Evolutionary conservation across 1,140 invertebrate genomes (phyloP).

Genomic region (Spodoptera frugiperda): DNA sequence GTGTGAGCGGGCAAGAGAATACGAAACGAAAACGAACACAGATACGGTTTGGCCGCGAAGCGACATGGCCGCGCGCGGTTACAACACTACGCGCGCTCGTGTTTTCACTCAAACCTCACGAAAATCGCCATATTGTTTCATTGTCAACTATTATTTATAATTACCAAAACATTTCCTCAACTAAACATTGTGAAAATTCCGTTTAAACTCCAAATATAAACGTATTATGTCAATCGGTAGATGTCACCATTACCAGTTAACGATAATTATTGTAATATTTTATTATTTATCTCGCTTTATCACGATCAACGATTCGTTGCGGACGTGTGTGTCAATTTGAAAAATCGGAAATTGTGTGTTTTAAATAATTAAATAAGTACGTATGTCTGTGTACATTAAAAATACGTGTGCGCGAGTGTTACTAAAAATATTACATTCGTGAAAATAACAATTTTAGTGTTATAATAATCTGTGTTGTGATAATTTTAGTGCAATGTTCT

Average conservation of each 20-base stretch:
- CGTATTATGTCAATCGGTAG: not conserved
- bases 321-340: slow-evolving; percentile 45
- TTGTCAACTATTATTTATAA: slow-evolving; percentile 67
- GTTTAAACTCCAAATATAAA: not conserved
- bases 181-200: slow-evolving; percentile 6
- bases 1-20: slow-evolving; percentile 79
- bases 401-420: slow-evolving; percentile 50
- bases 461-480: slow-evolving; percentile 62
- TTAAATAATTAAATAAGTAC: slow-evolving; percentile 37
- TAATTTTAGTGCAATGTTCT: slow-evolving; percentile 70
- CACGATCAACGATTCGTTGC: slow-evolving; percentile 28
- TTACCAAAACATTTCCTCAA: slow-evolving; percentile 25
- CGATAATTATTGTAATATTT: slow-evolving; percentile 51
- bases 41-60: slow-evolving; percentile 69
- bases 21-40: slow-evolving; percentile 63
- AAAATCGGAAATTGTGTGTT: slow-evolving; percentile 38
- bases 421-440: slow-evolving; percentile 58
- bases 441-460: slow-evolving; percentile 61
- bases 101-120: slow-evolving; percentile 76
- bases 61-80: slow-evolving; percentile 70
- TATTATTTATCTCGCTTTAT: slow-evolving; percentile 50
- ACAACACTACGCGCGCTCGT: slow-evolving; percentile 61
- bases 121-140: slow-evolving; percentile 81
- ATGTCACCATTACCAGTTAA: slow-evolving; percentile 8
- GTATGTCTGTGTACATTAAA: too few relatives aligned